These are phyloP conservation scores for Catocala nupta DNA, from an alignment of 2,888 invertebrate genomes.

Conservation along the genomic window DNA sequence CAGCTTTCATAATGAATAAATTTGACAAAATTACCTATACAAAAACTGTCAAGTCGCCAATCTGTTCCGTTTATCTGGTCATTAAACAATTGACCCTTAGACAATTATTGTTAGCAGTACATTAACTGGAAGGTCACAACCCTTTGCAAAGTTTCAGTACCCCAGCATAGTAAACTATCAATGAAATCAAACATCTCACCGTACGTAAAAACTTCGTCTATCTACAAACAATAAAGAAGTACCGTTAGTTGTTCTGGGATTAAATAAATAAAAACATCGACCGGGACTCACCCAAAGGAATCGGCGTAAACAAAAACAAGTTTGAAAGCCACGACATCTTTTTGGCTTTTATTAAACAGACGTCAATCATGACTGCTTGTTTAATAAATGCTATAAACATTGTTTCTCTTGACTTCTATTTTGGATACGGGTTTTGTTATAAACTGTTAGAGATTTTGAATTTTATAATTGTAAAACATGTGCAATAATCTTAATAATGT, in stretches of 20 bases:
- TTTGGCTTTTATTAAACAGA: conserved; percentile 69
- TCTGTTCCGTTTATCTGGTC: no score
- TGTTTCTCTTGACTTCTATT: conserved; percentile 66
- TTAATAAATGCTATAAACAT: conserved; percentile 77
- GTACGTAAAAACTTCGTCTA: conserved; percentile 23
- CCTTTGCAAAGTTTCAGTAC: no score
- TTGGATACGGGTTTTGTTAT: conserved; percentile 27
- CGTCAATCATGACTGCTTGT: conserved; percentile 74
- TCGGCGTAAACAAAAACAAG: conserved; percentile 57
- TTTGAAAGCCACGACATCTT: conserved; percentile 53
- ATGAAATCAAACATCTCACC: not conserved
- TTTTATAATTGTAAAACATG: no score
- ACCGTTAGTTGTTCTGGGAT: conserved; percentile 43
- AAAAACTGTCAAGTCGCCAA: no score
- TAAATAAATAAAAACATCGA: conserved; percentile 49
- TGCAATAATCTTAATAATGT: no score
- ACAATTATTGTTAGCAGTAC: no score
- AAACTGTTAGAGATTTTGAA: conserved; percentile 43
- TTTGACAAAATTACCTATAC: no score
- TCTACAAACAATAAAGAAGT: conserved; percentile 31
- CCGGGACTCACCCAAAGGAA: conserved; percentile 32
- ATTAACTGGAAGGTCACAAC: no score
- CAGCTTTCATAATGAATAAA: no score
- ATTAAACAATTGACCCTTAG: no score
- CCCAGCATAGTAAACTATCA: no score